Conservation (phyloP, 2,888 invertebrate species). For the Acrocyrtus sp. region DNA sequence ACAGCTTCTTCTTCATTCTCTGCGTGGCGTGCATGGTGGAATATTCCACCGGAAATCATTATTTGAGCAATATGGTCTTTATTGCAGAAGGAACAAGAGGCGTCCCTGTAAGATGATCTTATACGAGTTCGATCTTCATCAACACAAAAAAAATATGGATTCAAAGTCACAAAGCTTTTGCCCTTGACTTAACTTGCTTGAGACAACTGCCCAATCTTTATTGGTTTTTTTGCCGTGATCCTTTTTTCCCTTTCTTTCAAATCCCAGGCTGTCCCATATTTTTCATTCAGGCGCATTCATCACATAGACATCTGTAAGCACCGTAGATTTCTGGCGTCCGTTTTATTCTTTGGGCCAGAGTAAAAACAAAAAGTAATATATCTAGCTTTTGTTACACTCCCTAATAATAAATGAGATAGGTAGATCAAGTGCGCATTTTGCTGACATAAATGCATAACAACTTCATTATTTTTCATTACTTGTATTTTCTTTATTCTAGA, state of each 20-base stretch:
- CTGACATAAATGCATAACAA: no score
- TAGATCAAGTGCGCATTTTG: no score
- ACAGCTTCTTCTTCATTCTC: conserved; percentile 11
- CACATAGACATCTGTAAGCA: conserved; percentile 21
- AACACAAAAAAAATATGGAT: conserved; percentile 48
- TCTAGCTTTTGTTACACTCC: conserved; percentile 14
- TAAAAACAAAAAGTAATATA: conserved; percentile 33
- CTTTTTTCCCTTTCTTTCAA: conserved; percentile 13
- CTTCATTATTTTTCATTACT: no score
- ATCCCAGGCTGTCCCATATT: conserved; percentile 38
- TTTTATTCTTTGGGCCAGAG: conserved; percentile 23
- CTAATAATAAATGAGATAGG: no score
- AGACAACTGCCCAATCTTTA: conserved; percentile 21
- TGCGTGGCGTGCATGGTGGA: conserved; percentile 59
- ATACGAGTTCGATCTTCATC: conserved; percentile 50
- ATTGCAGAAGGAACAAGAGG: conserved; percentile 61
- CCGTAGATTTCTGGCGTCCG: conserved; percentile 27
- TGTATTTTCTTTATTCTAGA: no score
- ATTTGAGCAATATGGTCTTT: conserved; percentile 64
- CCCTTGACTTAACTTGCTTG: conserved; percentile 41
- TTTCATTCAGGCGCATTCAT: conserved; percentile 44
- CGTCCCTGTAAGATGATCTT: conserved; percentile 56
- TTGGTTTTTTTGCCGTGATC: conserved; percentile 2
- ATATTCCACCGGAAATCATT: conserved; percentile 64
- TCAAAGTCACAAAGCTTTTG: conserved; percentile 21